These are phyloP conservation scores for Megathymus violae DNA, from an alignment of 1,140 invertebrate genomes.

Conservation along the genomic window DNA sequence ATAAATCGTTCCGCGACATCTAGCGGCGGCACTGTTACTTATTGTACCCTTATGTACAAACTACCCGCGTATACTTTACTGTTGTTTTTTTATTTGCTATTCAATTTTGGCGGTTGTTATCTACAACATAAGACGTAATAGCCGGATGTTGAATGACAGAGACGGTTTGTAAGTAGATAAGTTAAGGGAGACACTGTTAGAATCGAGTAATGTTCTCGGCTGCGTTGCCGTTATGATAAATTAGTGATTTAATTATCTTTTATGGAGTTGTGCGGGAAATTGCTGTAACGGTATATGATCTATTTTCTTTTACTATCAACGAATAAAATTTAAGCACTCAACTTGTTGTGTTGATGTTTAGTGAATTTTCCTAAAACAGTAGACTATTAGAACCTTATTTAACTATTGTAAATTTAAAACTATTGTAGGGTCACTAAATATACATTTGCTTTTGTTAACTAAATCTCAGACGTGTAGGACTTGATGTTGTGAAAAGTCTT, in stretches of 20 bases:
- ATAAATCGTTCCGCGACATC: conserved; percentile 64
- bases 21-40: conserved; percentile 72
- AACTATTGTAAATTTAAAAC: too few species aligned
- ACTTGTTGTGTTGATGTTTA: too few species aligned
- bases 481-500: too few species aligned
- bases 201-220: conserved; percentile 58
- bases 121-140: conserved; percentile 5
- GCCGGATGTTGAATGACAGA: neutral
- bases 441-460: too few species aligned
- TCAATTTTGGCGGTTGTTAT: conserved; percentile 7
- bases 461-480: too few species aligned
- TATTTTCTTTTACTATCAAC: conserved; percentile 3
- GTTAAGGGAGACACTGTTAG: conserved; percentile 57
- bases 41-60: conserved; percentile 70
- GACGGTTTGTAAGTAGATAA: conserved; percentile 34
- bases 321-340: too few species aligned
- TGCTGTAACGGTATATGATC: neutral
- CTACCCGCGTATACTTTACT: conserved; percentile 8
- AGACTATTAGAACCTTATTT: too few species aligned
- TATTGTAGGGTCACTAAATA: too few species aligned
- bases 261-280: conserved; percentile 42
- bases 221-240: conserved; percentile 75
- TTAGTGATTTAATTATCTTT: conserved; percentile 72
- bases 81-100: conserved; percentile 1
- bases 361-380: too few species aligned